phyloP scores from a whole-genome alignment of 2,113 vertebrate species.

The Mesoclemmys tuberculata region DNA sequence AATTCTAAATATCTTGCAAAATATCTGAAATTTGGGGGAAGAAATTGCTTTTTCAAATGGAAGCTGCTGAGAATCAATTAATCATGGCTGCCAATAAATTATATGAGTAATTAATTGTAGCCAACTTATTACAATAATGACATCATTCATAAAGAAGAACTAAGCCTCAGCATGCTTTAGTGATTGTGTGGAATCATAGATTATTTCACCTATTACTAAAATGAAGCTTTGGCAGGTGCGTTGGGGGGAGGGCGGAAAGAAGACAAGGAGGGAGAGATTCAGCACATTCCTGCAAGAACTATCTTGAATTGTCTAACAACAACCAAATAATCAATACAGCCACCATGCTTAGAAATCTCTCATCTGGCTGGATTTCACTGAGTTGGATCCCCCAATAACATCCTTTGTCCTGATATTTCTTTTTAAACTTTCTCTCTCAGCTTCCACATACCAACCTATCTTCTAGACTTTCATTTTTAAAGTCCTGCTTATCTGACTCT shows the following conservation, averaged over 20 bases:
- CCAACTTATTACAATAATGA: not conserved
- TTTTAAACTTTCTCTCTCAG: not conserved
- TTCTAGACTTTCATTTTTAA: not conserved
- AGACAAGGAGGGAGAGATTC: fast-evolving
- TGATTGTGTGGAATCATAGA: fast-evolving
- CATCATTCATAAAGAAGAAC: not conserved
- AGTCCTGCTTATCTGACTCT: not conserved
- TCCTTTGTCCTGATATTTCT: too few relatives aligned
- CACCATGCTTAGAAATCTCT: not conserved
- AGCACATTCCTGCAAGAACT: not conserved
- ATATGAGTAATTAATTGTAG: not conserved
- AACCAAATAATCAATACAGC: fast-evolving
- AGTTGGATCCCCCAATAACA: fast-evolving
- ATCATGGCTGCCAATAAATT: not conserved
- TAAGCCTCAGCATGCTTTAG: not conserved
- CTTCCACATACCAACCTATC: too few relatives aligned
- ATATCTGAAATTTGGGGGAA: not conserved
- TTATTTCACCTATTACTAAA: not conserved
- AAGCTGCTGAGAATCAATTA: not conserved
- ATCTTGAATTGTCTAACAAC: not conserved
- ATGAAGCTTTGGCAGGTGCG: not conserved
- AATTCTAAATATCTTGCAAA: not conserved
- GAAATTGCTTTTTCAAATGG: not conserved
- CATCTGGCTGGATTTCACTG: fast-evolving
- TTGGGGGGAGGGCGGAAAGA: fast-evolving